Evolutionary conservation across 1,140 invertebrate genomes (phyloP).

Genomic region (Cydia fagiglandana): DNA sequence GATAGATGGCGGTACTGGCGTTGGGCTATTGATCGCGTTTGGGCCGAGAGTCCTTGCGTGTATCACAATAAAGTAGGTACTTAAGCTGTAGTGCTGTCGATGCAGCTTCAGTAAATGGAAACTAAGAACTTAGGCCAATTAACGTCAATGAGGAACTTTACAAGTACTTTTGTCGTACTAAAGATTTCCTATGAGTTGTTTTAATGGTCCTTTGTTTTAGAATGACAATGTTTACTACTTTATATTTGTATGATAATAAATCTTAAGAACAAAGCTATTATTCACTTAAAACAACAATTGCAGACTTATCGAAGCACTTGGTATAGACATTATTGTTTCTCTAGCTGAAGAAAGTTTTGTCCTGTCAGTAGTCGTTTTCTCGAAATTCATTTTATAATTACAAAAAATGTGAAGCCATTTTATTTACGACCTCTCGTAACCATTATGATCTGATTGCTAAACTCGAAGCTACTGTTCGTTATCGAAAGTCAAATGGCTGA

Average conservation of each 20-base stretch:
- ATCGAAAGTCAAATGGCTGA: background rate
- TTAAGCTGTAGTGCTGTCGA: slow-evolving; percentile 12
- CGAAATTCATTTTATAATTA: background rate
- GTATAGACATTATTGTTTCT: background rate
- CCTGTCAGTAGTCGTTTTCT: background rate
- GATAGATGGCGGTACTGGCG: slow-evolving; percentile 15
- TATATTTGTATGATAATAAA: background rate
- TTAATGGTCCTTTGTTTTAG: background rate
- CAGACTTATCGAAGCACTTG: background rate
- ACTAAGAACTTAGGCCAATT: slow-evolving; percentile 12
- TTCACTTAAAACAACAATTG: background rate
- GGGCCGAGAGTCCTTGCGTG: slow-evolving; percentile 8
- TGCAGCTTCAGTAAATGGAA: background rate
- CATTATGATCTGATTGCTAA: background rate
- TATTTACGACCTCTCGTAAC: background rate
- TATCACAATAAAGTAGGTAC: slow-evolving; percentile 22
- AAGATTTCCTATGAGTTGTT: background rate
- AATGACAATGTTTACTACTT: background rate
- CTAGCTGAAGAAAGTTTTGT: background rate
- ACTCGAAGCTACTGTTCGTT: background rate
- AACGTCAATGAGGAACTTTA: background rate
- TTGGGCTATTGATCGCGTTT: slow-evolving; percentile 6
- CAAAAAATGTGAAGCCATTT: background rate
- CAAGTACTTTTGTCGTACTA: background rate
- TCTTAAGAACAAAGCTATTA: too few relatives aligned